Base-by-base conservation (phyloP, 1,140 invertebrate genomes). In the Drosophila paulistorum region DNA sequence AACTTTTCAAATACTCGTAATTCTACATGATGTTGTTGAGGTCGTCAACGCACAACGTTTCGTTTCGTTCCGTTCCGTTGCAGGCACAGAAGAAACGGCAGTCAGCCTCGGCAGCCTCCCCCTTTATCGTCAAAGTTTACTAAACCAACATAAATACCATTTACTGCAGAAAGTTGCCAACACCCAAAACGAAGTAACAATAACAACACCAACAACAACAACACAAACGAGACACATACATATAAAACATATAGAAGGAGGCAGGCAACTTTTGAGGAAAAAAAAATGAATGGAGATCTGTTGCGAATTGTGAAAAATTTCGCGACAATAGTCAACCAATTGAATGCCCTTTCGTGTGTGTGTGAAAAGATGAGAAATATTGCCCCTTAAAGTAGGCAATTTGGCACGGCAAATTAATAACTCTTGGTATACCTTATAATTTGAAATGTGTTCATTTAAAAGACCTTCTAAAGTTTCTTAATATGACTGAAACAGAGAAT, bases 1-100 rank as follows among this genome's bases (percentile, higher is more conserved):
- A 89, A 89, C 85, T 89, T 89, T 89, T 89, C 80, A 89, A 89
- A 89, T 89, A 84, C 84, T 89, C 84, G 84, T 89, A 89, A 89
- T 89, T 89, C 84, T 80, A 79, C 85, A 89, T 84, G 84, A 89
- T 89, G 84, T 89, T 89, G 77, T 89, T 89, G 84, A 84, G 84
- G 84, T 89, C 84, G 83, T 87, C 83, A 86, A 86, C 80, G 83
- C 79, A 84, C 63, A 55, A 59, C 79, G 62, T 71, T 74, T 64
- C 17, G 37, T 39, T 39, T 39, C 37, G 37, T 39, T 39, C 37
- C 11, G 10, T 39, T 39, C 45, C 17, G 17, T 51, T 51, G 77
- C 81, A 81, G 74, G 45, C 45, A 58, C 6, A 7, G 33, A 10
- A 54, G n/a, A 3, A 35, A 14, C 13, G 57, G 54, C n/a, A 65